Percentiles rank a stretch among this genome's conserved stretches.
Conservation (phyloP, 2,888 invertebrate genomes). For the Galeopsomyia nigrocyanea region DNA sequence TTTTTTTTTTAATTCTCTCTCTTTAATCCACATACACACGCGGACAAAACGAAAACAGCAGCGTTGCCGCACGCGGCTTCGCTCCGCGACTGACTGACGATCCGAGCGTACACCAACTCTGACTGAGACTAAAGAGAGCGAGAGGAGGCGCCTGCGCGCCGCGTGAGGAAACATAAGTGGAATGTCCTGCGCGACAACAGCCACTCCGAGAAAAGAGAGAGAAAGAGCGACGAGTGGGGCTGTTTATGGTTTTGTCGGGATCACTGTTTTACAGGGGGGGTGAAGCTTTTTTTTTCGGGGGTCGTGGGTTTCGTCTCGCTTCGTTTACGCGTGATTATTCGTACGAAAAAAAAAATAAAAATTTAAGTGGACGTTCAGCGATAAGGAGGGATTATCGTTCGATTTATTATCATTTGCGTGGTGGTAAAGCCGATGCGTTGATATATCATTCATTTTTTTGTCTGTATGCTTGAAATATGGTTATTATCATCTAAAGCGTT, state of each 20-base stretch:
- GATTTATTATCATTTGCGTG: no score
- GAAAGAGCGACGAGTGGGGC: neutral
- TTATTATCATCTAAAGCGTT: no score
- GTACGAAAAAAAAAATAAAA: neutral
- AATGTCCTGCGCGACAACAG: conserved; percentile 17
- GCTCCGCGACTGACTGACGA: conserved; percentile 2
- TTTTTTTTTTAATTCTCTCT: neutral
- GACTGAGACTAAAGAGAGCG: neutral
- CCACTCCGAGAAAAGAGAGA: neutral
- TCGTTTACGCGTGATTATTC: no score
- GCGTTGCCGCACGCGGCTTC: conserved; percentile 3
- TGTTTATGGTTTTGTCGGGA: neutral
- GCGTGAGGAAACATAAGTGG: conserved; percentile 23
- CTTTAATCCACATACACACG: neutral
- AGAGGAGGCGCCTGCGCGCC: conserved; percentile 1
- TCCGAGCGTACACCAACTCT: conserved; percentile 1
- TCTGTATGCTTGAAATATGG: no score
- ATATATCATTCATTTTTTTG: no score
- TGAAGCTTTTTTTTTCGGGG: neutral
- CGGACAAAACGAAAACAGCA: neutral
- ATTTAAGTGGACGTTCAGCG: neutral
- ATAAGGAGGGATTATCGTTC: neutral
- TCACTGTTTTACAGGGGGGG: conserved; percentile 4
- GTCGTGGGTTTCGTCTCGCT: no score
- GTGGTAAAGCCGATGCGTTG: no score